phyloP scores from a whole-genome alignment of 2,888 invertebrate genomes.

The Lithophane leautieri region DNA sequence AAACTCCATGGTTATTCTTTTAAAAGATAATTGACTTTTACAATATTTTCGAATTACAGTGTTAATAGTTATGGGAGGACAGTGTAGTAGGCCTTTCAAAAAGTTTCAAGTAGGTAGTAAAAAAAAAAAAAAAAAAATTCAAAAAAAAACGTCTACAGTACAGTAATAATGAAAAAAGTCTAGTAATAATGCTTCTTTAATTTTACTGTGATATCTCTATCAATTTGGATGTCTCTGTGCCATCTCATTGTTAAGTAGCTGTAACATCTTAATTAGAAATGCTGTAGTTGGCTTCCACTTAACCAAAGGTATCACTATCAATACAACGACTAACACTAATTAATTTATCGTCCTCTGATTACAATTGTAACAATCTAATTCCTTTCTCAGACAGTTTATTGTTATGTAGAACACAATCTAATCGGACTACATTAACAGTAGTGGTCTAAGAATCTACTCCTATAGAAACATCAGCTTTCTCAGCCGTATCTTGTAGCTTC shows the following conservation, averaged over 20 bases:
- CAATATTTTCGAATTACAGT: too few relatives aligned
- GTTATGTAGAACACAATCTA: slow-evolving; percentile 40
- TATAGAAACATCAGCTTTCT: slow-evolving; percentile 44
- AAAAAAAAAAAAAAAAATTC: too few relatives aligned
- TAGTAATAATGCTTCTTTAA: neutral
- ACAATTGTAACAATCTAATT: slow-evolving; percentile 38
- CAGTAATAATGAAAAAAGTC: too few relatives aligned
- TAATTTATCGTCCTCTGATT: slow-evolving; percentile 43
- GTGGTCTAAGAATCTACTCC: slow-evolving; percentile 21
- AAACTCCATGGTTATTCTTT: too few relatives aligned
- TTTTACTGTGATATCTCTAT: neutral
- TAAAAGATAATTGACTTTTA: too few relatives aligned
- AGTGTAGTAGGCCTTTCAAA: too few relatives aligned
- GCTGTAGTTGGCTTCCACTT: neutral
- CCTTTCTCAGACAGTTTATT: slow-evolving; percentile 45
- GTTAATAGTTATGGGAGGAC: too few relatives aligned
- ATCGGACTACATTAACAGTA: slow-evolving; percentile 54
- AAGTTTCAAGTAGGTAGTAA: too few relatives aligned
- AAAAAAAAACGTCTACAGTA: too few relatives aligned
- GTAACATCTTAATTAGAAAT: neutral
- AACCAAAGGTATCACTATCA: slow-evolving; percentile 9
- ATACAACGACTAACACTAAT: slow-evolving; percentile 32
- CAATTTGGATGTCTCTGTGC: neutral
- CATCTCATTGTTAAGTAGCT: neutral
- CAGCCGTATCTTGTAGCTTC: slow-evolving; percentile 39